Percentiles rank a stretch among this genome's conserved stretches.
phyloP scores from a whole-genome alignment of 2,888 invertebrate genomes.

The Cataglyphis rosenhaueri region DNA sequence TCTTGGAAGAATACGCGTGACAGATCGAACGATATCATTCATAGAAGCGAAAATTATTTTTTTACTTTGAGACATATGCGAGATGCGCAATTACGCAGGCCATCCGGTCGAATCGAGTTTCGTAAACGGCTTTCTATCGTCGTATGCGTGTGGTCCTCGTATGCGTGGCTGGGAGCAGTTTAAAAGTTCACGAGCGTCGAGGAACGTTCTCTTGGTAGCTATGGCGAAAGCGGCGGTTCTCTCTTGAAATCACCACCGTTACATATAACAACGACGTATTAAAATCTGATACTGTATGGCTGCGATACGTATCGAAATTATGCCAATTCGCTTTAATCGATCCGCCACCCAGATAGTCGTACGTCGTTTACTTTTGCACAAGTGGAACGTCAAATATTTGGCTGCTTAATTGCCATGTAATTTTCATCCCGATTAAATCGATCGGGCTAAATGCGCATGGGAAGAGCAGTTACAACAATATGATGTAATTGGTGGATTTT shows the following conservation, averaged over 20 bases:
- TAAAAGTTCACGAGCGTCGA: conserved; percentile 51
- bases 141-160: conserved; percentile 70
- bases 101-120: conserved; percentile 65
- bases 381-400: background rate
- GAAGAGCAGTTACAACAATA: conserved; percentile 24
- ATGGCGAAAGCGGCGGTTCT: conserved; percentile 59
- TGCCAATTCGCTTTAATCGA: conserved; percentile 69
- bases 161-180: conserved; percentile 68
- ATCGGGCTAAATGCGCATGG: conserved; percentile 5
- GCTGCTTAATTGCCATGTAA: conserved; percentile 30
- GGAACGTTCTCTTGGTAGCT: conserved; percentile 23
- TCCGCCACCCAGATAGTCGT: conserved; percentile 64
- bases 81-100: conserved; percentile 62
- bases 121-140: conserved; percentile 69
- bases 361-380: conserved; percentile 15
- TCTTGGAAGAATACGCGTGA: conserved; percentile 6
- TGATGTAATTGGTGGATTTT: conserved; percentile 41
- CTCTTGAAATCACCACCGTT: conserved; percentile 60
- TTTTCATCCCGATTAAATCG: conserved; percentile 23
- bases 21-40: conserved; percentile 8
- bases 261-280: conserved; percentile 61
- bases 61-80: conserved; percentile 56
- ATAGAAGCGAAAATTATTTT: conserved; percentile 50
- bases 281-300: conserved; percentile 64
- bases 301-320: conserved; percentile 64